Percentiles rank a stretch among this genome's conserved stretches.
phyloP scores from a whole-genome alignment of 2,113 vertebrate species.

The Thalassarche chlororhynchos region DNA sequence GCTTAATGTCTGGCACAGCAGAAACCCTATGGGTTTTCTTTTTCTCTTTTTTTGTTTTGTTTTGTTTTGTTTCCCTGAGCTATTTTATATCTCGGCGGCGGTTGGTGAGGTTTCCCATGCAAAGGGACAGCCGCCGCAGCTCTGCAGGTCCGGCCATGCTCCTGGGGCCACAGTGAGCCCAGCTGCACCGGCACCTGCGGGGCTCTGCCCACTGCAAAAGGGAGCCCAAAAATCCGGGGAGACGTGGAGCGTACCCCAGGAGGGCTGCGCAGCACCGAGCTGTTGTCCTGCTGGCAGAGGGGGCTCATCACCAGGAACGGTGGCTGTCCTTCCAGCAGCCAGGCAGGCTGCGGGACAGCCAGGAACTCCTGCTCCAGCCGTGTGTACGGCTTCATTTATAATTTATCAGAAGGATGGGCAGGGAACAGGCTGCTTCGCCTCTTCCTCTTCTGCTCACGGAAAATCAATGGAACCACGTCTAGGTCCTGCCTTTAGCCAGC shows the following conservation, averaged over 20 bases:
- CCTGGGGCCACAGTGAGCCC: accelerated
- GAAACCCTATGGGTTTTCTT: accelerated
- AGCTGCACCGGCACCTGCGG: accelerated
- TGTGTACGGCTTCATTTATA: accelerated
- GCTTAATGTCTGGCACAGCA: accelerated
- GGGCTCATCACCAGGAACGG: background rate
- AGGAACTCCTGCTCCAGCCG: background rate
- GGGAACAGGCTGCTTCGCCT: accelerated
- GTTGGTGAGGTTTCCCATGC: accelerated
- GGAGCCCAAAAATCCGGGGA: accelerated
- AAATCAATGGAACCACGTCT: background rate
- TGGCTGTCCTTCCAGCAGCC: background rate
- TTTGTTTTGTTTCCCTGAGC: background rate
- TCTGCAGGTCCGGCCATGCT: accelerated
- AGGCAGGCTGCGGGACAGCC: background rate
- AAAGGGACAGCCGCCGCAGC: background rate
- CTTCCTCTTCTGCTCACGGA: background rate
- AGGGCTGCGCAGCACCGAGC: background rate
- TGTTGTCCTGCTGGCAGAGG: background rate
- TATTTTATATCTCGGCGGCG: accelerated
- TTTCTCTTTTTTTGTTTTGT: too few relatives aligned
- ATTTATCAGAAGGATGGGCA: background rate
- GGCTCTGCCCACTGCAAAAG: background rate
- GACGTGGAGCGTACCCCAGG: accelerated
- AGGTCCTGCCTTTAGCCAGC: background rate